Evolutionary conservation across 2,888 invertebrate genomes (phyloP), one percentile per base, ranked within the genome.

Genomic region (Agriopis leucophaearia): DNA sequence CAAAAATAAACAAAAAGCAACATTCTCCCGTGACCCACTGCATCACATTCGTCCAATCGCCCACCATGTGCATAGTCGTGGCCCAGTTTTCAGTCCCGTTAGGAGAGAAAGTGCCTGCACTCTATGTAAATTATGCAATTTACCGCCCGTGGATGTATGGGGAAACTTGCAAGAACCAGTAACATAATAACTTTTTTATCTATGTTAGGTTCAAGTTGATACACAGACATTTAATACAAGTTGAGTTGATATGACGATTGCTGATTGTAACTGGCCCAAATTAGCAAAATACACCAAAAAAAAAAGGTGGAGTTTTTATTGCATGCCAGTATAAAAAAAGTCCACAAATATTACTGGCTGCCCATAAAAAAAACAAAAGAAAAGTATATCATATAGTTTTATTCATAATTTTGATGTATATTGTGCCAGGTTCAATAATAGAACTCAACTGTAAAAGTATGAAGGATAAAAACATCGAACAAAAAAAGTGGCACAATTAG

Each of bases 41-140:
- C 67, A 66, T 59, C 69, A 54, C 56, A 63, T 65, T 70, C 40
- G 70, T 64, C 58, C 72, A 61, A 69, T 54, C 54, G 42, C 51
- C 63, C 66, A 67, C 66, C 66, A 67, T 61, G 72, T 74, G 64
- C 59, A 66, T 73, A 81, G 81, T 77, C 77, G 76, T 85, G 85
- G 78, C 90, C 92, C 87, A 91, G 85, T 83, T 92, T 72, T 73
- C 79, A 73, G 84, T 90, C 90, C 92, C 92, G 92, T 91, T 92
- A 89, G 79, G 66, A 84, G 92, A 87, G 92, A 92, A 92, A 92
- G 92, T 92, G 91, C 77, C 72, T 88, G 90, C 88, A 89, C 82
- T 82, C 90, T 92, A 92, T 91, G 92, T 89, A 91, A 92, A 92
- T 92, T 91, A 91, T 89, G 90, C 91, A 92, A 92, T 91, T 92